Evolutionary conservation across 2,797 vertebrate species (phyloP), one percentile per base, ranked within the genome.

Genomic region (Falco biarmicus): DNA sequence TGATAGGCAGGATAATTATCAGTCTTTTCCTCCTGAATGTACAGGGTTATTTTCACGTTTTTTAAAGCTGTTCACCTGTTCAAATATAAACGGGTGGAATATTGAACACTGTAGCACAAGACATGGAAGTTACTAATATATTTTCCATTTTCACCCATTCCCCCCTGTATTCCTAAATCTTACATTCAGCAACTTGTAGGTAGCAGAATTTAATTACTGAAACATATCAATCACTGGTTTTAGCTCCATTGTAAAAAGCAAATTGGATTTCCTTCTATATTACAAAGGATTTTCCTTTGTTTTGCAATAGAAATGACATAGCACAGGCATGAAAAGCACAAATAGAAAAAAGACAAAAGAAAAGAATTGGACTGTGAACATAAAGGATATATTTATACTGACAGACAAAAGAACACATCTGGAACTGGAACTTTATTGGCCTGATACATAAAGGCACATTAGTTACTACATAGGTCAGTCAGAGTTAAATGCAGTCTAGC

Each of bases 171-270:
- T 92, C 68, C 92, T 95, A 95, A 96, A 90, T 83, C 90, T 92
- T 92, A 39, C 71, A 85, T 95, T 95, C 75, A 92, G 54, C n/a
- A 71, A 70, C 65, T 71, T 92, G 43, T 47, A 80, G 32, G 86
- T 89, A 93, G 81, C 54, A 83, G 75, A 97, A 94, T 95, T 94
- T 96, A 96, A 96, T 97, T 96, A 95, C 94, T 89, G 89, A 92
- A 96, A 92, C 59, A 85, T 84, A 96, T 95, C 94, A 94, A 85
- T 96, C 94, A 93, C 82, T 51, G 39, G 59, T 13, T 93, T 96
- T 91, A 90, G 32, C 81, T 89, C 88, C 81, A 94, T 92, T 96
- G 93, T 95, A 84, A 85, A 95, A 95, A 94, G 87, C 65, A 94
- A 95, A 95, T 92, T 95, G 89, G 64, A 95, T 94, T 95, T 93